These are phyloP conservation scores for Indri indri DNA, from an alignment of 2,113 vertebrate genomes.

Conservation along the genomic window DNA sequence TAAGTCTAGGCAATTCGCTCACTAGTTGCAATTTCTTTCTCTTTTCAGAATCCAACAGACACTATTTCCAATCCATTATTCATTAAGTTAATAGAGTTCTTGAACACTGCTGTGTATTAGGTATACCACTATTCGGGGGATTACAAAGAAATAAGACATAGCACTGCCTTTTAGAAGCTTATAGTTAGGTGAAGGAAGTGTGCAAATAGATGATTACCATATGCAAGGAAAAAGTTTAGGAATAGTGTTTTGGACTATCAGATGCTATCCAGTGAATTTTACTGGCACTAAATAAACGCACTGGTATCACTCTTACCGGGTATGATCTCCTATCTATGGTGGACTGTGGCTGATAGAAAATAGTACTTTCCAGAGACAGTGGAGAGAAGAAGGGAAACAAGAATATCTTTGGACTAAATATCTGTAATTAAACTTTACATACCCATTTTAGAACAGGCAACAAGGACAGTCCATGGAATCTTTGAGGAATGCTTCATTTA, in stretches of 20 bases:
- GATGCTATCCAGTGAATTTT: neutral
- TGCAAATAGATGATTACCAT: neutral
- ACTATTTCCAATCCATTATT: neutral
- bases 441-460: neutral
- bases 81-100: neutral
- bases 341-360: neutral
- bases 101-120: neutral
- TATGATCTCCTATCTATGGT: neutral
- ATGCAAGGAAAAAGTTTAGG: neutral
- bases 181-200: neutral
- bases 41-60: neutral
- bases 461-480: neutral
- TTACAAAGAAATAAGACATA: constrained; percentile 20
- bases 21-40: neutral
- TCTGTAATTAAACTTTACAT: neutral
- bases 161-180: neutral
- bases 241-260: neutral
- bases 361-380: neutral
- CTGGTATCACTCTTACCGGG: neutral
- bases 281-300: neutral
- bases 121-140: neutral
- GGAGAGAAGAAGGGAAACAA: neutral
- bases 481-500: neutral
- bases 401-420: neutral
- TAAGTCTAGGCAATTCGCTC: neutral